Evolutionary conservation across 2,113 vertebrate genomes (phyloP), one percentile per base, ranked within the genome.

Genomic region (Ifrita kowaldi): DNA sequence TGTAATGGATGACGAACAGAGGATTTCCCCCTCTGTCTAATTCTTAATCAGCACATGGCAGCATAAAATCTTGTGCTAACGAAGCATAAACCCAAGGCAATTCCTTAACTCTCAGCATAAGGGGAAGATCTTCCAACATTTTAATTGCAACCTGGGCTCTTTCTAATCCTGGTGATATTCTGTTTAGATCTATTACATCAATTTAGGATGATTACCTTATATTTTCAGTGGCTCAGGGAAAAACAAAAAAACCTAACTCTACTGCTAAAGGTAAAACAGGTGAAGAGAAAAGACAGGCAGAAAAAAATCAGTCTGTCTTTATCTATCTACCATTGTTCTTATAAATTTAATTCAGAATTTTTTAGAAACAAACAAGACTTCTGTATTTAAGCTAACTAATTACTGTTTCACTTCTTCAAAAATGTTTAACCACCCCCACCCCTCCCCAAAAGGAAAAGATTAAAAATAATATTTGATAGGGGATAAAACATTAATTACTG

Each of bases 21-120:
- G 41, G 59, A 85, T 69, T 70, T 90, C 16, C 11, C 10, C 16
- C 11, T 68, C 70, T 59, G 20, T 18, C 50, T 53, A 26, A 65
- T 42, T 90, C n/a, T 78, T 65, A 77, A 57, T 64, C 64, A 50
- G 21, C 28, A 56, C 1, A 8, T 4, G 8, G 33, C 65, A 83
- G 35, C 32, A 71, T 2, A 2, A 85, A 80, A 77, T 59, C 33
- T 83, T 90, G 30, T 55, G 59, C 24, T 63, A 92, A 69, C 67
- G 35, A 60, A 88, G 16, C 23, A 32, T 9, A 52, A 94, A 85
- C 17, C 23, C 63, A 65, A 24, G 21, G 50, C 18, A 80, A 88
- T 86, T 83, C 77, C 44, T 81, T 67, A 93, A 75, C 37, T 74
- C 32, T 80, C 35, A 70, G 28, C 26, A 80, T 23, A 90, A 79